Evolutionary conservation across 53 echinoderm and acorn worm species (phyloP).

Genomic region (Paracentrotus lividus): DNA sequence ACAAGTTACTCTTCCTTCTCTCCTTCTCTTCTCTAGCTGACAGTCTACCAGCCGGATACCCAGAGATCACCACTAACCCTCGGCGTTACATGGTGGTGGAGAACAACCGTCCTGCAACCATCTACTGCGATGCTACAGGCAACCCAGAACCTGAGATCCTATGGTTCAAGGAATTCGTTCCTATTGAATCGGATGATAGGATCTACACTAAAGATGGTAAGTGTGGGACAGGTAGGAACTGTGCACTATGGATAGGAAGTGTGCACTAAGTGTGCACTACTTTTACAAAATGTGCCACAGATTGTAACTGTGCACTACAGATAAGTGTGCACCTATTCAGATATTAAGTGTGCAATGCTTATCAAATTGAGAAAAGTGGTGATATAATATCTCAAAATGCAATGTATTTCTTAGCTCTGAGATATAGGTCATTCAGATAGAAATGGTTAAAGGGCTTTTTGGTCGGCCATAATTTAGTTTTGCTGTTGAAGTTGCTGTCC

Average conservation of each 20-base stretch:
- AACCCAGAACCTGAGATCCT: conserved; percentile 90
- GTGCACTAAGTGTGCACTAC: too few relatives aligned
- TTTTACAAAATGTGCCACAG: too few relatives aligned
- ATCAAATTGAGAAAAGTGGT: too few relatives aligned
- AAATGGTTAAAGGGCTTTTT: too few relatives aligned
- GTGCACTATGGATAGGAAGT: too few relatives aligned
- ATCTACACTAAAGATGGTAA: conserved; percentile 59
- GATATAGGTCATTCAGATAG: not conserved
- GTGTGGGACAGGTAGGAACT: too few relatives aligned
- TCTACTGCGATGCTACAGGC: conserved; percentile 81
- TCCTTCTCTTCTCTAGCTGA: conserved; percentile 42
- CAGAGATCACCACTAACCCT: conserved; percentile 72
- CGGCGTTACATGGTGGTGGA: conserved; percentile 79
- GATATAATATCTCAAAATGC: not conserved
- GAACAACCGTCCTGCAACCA: conserved; percentile 76
- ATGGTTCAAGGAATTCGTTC: conserved; percentile 87
- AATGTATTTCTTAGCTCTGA: not conserved
- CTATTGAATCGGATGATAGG: conserved; percentile 72
- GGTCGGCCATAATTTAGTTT: too few relatives aligned
- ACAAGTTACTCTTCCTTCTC: too few relatives aligned
- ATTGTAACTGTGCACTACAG: too few relatives aligned
- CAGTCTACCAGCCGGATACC: conserved; percentile 90
- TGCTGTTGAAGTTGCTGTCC: too few relatives aligned
- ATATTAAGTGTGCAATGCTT: too few relatives aligned
- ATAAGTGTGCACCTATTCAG: too few relatives aligned